phyloP scores from a whole-genome alignment of 2,888 invertebrate genomes.

The Acrobasis suavella region DNA sequence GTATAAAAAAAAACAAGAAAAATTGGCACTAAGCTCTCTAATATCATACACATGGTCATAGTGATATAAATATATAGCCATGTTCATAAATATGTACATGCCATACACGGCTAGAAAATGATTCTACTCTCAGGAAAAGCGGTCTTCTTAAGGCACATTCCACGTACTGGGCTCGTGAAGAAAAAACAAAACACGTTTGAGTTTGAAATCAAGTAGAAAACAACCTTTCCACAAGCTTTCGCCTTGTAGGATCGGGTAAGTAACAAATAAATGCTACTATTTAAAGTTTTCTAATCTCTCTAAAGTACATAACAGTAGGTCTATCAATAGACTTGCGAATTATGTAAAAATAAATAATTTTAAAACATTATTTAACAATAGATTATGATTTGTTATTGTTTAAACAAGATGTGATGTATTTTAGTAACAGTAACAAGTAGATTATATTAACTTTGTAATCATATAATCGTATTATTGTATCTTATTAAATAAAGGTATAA shows the following conservation, averaged over 20 bases:
- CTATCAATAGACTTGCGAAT: too few relatives aligned
- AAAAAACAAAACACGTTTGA: conserved; percentile 19
- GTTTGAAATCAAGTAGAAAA: conserved; percentile 20
- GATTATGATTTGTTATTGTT: too few relatives aligned
- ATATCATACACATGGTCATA: neutral
- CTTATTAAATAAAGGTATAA: too few relatives aligned
- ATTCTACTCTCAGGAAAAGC: conserved; percentile 14
- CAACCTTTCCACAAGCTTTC: conserved; percentile 11
- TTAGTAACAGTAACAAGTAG: too few relatives aligned
- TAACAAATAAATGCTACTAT: neutral
- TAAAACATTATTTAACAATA: too few relatives aligned
- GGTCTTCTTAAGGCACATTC: conserved; percentile 8
- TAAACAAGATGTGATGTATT: too few relatives aligned
- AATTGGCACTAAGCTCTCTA: neutral
- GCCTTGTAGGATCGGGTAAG: neutral
- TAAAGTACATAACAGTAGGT: too few relatives aligned
- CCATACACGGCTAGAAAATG: conserved; percentile 17
- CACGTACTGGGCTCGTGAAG: neutral
- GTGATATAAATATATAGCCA: neutral
- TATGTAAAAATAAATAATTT: too few relatives aligned
- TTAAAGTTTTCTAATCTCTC: neutral
- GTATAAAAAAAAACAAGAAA: too few relatives aligned
- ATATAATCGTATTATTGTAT: too few relatives aligned
- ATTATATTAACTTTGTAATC: too few relatives aligned
- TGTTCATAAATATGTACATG: conserved; percentile 2